Conservation (phyloP, 1,140 invertebrate genomes). For the Caenorhabditis briggsae region DNA sequence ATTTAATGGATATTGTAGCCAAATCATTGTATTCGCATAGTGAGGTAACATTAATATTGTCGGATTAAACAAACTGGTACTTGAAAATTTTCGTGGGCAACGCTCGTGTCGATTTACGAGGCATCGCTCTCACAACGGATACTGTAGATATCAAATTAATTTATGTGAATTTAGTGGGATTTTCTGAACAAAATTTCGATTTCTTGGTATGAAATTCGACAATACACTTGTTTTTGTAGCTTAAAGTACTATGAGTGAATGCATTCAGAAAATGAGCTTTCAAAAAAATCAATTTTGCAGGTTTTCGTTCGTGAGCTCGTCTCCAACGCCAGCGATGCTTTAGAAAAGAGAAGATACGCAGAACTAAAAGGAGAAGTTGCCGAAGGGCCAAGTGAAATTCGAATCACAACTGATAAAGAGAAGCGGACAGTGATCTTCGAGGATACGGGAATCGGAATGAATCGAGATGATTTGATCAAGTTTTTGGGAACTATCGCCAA, state of each 20-base stretch:
- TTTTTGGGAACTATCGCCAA: conserved; percentile 94
- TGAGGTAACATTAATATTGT: too few species aligned
- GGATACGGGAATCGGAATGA: conserved; percentile 87
- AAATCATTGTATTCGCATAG: conserved; percentile 96
- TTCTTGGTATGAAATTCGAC: too few species aligned
- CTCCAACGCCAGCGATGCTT: conserved; percentile 95
- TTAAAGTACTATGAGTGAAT: too few species aligned
- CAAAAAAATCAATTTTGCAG: conserved; percentile 79
- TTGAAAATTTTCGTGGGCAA: too few species aligned
- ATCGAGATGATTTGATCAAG: conserved; percentile 88
- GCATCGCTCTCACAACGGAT: too few species aligned
- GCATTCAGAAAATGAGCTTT: too few species aligned
- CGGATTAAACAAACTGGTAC: too few species aligned
- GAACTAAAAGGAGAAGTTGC: conserved; percentile 80
- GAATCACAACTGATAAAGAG: conserved; percentile 85
- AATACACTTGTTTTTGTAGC: too few species aligned
- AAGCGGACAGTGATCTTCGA: conserved; percentile 63
- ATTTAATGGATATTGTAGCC: conserved; percentile 95
- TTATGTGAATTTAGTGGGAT: too few species aligned
- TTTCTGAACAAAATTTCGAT: too few species aligned
- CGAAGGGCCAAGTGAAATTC: conserved; percentile 85
- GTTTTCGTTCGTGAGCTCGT: conserved; percentile 95
- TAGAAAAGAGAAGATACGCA: conserved; percentile 87
- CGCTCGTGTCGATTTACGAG: too few species aligned
- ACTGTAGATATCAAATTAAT: too few species aligned